These are phyloP conservation scores for Geophilus truncorum DNA, from an alignment of 2,888 invertebrate genomes.

Conservation along the genomic window DNA sequence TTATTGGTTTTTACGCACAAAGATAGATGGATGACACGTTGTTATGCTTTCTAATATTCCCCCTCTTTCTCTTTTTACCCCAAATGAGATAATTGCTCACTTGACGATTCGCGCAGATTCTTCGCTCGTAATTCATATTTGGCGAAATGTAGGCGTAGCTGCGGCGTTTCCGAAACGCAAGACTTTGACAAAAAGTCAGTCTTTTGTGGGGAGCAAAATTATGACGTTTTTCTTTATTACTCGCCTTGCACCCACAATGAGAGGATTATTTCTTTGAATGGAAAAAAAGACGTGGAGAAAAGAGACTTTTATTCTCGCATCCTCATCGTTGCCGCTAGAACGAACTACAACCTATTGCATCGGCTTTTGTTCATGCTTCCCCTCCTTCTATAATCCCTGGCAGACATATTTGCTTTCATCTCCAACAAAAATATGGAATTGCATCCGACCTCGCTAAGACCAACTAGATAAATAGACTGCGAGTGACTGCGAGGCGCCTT, in stretches of 20 bases:
- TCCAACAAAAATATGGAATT: slow-evolving; percentile 7
- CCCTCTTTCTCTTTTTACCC: not conserved
- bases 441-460: not conserved
- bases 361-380: not conserved
- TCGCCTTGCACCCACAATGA: not conserved
- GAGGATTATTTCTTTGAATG: slow-evolving; percentile 5
- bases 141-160: no score
- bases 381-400: slow-evolving; percentile 1
- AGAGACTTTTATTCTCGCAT: slow-evolving; percentile 12
- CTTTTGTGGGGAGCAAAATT: not conserved
- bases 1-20: not conserved
- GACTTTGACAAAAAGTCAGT: not conserved
- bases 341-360: slow-evolving; percentile 12
- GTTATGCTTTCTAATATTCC: not conserved
- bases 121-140: not conserved
- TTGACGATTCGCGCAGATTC: no score
- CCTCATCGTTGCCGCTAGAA: slow-evolving; percentile 20
- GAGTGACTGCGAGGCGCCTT: not conserved
- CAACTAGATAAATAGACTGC: not conserved
- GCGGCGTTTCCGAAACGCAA: no score
- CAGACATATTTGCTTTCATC: slow-evolving; percentile 20
- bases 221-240: not conserved
- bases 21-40: not conserved
- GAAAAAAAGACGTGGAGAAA: not conserved
- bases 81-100: not conserved